Percentiles rank a stretch among this genome's conserved stretches.
Evolutionary conservation across 1,140 invertebrate genomes (phyloP).

Genomic region (Drosophila lacteicornis): DNA sequence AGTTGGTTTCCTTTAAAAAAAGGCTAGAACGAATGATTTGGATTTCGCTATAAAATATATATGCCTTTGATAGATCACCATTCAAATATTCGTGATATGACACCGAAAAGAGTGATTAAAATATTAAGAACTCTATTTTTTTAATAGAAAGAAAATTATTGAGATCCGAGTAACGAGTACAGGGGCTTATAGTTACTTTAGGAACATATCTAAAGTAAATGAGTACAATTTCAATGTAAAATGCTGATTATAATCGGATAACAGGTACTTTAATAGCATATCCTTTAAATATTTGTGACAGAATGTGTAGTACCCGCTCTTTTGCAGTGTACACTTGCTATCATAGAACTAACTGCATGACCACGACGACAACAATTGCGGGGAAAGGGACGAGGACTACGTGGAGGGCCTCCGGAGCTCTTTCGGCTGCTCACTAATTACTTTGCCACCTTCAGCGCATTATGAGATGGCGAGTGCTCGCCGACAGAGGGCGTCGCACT

Average conservation of each 20-base stretch:
- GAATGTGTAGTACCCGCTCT: too few relatives aligned
- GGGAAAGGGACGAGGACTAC: not conserved
- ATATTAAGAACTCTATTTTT: not conserved
- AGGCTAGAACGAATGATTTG: not conserved
- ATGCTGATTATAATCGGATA: too few relatives aligned
- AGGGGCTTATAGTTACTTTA: too few relatives aligned
- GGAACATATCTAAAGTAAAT: too few relatives aligned
- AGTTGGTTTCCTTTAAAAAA: too few relatives aligned
- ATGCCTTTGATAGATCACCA: not conserved
- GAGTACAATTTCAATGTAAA: too few relatives aligned
- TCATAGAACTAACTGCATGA: conserved; percentile 47
- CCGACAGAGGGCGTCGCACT: conserved; percentile 53
- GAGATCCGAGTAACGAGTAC: too few relatives aligned
- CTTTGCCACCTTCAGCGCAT: conserved; percentile 73
- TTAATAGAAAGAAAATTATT: too few relatives aligned
- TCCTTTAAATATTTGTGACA: too few relatives aligned
- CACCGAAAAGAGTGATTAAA: accelerated
- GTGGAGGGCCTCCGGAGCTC: conserved; percentile 39
- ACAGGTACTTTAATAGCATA: too few relatives aligned
- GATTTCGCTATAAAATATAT: not conserved
- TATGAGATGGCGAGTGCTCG: conserved; percentile 40
- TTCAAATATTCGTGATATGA: too few relatives aligned
- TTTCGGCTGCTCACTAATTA: conserved; percentile 73
- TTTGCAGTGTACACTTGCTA: conserved; percentile 1
- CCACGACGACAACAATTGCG: conserved; percentile 48